These are phyloP conservation scores for Cyaniris semiargus DNA, from an alignment of 2,888 invertebrate genomes.

Conservation along the genomic window DNA sequence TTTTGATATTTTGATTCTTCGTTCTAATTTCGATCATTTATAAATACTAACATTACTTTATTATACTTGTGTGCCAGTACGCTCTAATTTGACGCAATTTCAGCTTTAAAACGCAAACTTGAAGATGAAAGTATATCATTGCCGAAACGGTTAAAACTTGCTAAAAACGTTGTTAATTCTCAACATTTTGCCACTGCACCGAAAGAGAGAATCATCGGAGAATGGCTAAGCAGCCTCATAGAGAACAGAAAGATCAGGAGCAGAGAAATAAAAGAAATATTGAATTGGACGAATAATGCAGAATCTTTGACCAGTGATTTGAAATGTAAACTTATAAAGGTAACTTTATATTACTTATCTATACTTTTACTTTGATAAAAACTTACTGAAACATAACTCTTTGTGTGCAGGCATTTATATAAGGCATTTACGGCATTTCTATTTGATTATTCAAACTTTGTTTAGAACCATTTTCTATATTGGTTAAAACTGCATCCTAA, in stretches of 20 bases:
- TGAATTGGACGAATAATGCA: conserved; percentile 57
- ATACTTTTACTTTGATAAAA: neutral
- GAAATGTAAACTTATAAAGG: conserved; percentile 65
- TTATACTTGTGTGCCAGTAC: neutral
- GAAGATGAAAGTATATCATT: conserved; percentile 65
- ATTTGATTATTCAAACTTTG: no score
- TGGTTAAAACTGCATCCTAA: no score
- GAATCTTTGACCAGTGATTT: conserved; percentile 64
- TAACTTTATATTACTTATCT: conserved; percentile 43
- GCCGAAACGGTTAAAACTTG: conserved; percentile 76
- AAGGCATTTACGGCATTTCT: no score
- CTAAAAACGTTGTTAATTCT: conserved; percentile 74
- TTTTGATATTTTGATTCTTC: neutral
- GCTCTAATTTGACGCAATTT: conserved; percentile 40
- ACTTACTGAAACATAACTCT: no score
- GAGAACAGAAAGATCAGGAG: conserved; percentile 53
- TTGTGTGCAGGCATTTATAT: no score
- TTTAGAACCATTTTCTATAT: no score
- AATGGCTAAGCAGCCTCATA: conserved; percentile 68
- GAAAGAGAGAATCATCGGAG: conserved; percentile 73
- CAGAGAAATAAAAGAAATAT: conserved; percentile 56
- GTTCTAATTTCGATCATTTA: neutral
- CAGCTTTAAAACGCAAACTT: conserved; percentile 73
- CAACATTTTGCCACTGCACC: conserved; percentile 70
- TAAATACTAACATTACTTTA: neutral